These are phyloP conservation scores for Drosophila equinoxialis DNA, from an alignment of 1,140 invertebrate species.

Conservation along the genomic window DNA sequence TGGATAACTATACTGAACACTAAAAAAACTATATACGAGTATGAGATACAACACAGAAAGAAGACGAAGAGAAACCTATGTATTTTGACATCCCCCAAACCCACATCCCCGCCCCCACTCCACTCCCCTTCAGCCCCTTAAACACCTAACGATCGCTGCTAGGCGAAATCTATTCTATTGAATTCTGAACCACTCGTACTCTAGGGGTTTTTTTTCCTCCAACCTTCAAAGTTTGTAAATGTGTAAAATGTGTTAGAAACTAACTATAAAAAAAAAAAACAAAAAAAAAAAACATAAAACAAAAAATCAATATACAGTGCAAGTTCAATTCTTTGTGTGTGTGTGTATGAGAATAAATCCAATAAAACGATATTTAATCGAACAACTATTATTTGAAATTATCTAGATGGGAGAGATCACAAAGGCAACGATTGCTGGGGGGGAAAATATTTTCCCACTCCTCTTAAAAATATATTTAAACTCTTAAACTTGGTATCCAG, in stretches of 20 bases:
- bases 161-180: not conserved
- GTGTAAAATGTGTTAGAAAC: constrained; percentile 48
- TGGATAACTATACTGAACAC: constrained; percentile 1
- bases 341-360: constrained; percentile 54
- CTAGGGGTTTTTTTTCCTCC: constrained; percentile 41
- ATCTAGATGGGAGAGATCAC: no score
- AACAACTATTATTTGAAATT: constrained; percentile 6
- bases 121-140: not conserved
- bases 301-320: constrained; percentile 26
- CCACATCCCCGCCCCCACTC: no score
- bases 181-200: not conserved
- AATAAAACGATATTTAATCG: constrained; percentile 59
- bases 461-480: no score
- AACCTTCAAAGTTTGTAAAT: constrained; percentile 44
- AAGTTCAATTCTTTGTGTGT: constrained; percentile 66
- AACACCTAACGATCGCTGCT: constrained; percentile 6
- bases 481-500: no score
- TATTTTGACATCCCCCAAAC: constrained; percentile 27
- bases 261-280: no score
- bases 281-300: no score
- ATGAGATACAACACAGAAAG: constrained; percentile 24
- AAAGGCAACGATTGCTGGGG: no score
- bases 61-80: constrained; percentile 30
- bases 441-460: no score
- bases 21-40: constrained; percentile 41